phyloP scores from a whole-genome alignment of 1,140 invertebrate genomes.

The Octopus sinensis region DNA sequence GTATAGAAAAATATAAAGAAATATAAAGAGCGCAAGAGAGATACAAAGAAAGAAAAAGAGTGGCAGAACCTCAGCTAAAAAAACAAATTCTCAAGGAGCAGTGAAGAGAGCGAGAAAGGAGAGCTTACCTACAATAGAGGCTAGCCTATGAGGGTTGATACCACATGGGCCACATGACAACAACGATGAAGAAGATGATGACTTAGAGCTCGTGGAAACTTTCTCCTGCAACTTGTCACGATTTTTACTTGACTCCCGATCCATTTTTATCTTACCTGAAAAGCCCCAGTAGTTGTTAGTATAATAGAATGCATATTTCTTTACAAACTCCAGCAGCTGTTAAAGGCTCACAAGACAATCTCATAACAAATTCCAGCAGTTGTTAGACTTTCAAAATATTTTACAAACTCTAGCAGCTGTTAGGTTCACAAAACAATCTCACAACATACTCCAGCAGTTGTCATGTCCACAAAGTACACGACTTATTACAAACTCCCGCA shows the following conservation, averaged over 20 bases:
- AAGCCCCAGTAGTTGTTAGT: slow-evolving; percentile 2
- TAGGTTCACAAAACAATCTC: too few species aligned
- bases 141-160: slow-evolving; percentile 24
- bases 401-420: too few species aligned
- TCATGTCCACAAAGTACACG: too few species aligned
- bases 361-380: too few species aligned
- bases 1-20: neutral
- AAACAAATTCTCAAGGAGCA: neutral
- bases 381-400: too few species aligned
- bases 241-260: neutral
- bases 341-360: too few species aligned
- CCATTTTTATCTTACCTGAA: slow-evolving; percentile 15
- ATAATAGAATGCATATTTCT: neutral
- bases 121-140: slow-evolving; percentile 19
- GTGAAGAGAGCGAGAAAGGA: neutral
- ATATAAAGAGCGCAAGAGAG: neutral
- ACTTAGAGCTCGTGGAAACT: neutral
- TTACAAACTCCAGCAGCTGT: too few species aligned
- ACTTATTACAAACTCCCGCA: too few species aligned
- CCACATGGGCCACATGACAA: slow-evolving; percentile 13
- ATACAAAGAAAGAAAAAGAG: neutral
- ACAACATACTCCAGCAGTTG: too few species aligned
- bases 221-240: neutral
- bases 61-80: neutral
- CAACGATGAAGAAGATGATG: neutral